Evolutionary conservation across 1,140 invertebrate genomes (phyloP), one percentile per base, ranked within the genome.

Genomic region (Notospermus geniculatus): DNA sequence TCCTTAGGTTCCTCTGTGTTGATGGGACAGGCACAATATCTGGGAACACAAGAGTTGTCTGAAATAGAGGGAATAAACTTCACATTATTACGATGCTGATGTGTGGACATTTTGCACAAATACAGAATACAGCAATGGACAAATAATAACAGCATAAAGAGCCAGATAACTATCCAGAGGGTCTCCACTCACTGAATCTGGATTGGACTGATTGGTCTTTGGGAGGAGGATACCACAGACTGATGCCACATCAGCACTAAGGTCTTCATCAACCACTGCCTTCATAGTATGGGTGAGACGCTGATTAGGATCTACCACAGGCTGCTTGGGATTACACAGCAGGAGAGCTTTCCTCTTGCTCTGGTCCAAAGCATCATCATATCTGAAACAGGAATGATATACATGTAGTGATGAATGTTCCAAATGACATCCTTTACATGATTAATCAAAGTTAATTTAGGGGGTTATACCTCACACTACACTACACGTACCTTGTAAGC

Each of bases 21-120:
- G 80, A 79, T 4, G 74, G 64, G 2, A 82, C 78, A 11, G 65
- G 65, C 27, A 82, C 69, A 36, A 82, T 52, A 28, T 58, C 54
- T n/a, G 54, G 23, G 11, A 30, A 45, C 22, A 60, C 50, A 25
- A 30, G 13, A 46, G 62, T 17, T 9, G 55, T 46, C 41, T 60
- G 32, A 9, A 28, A 30, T 39, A 50, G 41, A 56, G 13, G 50
- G n/a, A 46, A 45, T 29, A 43, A 5, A 60, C 13, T 19, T 2
- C n/a, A 13, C n/a, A 5, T 63, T 29, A 23, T 25, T 23, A 5
- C 9, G 2, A 9, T 43, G 27, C 43, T 15, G 39, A 56, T 11
- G 17, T 23, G 59, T 43, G 28, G 23, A 4, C 22, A 13, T 30
- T 58, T 22, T 50, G 19, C 30, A n/a, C 4, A 57, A 17, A 30